A percentile compares a stretch with the other conserved stretches of the same genome.
These are phyloP conservation scores for Cataglyphis altisquamis DNA, from an alignment of 2,888 invertebrate species.

Conservation along the genomic window DNA sequence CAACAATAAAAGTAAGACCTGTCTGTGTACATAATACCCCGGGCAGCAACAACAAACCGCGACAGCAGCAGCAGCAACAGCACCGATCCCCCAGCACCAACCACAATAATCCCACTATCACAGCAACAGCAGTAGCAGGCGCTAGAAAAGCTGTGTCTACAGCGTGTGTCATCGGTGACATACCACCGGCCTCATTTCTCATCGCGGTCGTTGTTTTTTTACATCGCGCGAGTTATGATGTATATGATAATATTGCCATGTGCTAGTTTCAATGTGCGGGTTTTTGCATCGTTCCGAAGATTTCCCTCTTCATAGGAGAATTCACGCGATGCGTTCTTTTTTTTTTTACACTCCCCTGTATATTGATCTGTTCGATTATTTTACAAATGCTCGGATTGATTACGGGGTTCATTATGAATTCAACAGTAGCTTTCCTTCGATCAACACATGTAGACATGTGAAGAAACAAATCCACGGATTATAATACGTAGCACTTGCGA, in stretches of 20 bases:
- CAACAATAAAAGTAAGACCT: conserved; percentile 4
- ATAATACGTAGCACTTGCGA: not conserved
- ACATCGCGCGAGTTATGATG: not conserved
- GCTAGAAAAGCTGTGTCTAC: conserved; percentile 44
- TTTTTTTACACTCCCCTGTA: not conserved
- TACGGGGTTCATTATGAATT: not conserved
- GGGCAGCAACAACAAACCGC: conserved; percentile 25
- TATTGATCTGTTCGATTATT: not conserved
- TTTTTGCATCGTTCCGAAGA: not conserved
- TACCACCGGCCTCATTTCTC: not conserved
- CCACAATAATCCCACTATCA: conserved; percentile 47
- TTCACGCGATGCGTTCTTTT: conserved; percentile 12
- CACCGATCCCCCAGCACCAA: conserved; percentile 46
- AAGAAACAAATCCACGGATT: conserved; percentile 1
- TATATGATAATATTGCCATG: conserved; percentile 83
- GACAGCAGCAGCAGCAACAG: conserved; percentile 27
- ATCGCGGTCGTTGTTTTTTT: conserved; percentile 37
- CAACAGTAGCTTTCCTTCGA: conserved; percentile 8
- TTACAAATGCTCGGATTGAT: not conserved
- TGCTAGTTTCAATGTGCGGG: conserved; percentile 68
- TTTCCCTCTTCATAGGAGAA: not conserved
- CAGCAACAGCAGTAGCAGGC: conserved; percentile 32
- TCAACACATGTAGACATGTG: not conserved
- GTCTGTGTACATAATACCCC: conserved; percentile 25
- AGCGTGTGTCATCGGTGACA: conserved; percentile 29